These are phyloP conservation scores for Bombus sibiricus DNA, from an alignment of 1,140 invertebrate species.

Conservation along the genomic window DNA sequence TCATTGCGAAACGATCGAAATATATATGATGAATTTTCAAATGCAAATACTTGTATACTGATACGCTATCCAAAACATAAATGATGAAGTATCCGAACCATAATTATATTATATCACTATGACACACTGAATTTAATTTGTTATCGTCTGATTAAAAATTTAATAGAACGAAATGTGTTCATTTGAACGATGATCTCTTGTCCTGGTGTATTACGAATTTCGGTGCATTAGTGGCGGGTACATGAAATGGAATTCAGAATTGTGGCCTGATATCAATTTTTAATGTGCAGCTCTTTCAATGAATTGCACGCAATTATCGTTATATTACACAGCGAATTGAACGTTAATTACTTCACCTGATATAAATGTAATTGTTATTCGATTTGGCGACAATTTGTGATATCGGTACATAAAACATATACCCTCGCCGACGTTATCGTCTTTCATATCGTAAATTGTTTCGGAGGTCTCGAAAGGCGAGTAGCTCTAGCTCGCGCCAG, in stretches of 20 bases:
- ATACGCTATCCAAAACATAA: neutral
- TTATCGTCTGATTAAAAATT: slow-evolving; percentile 39
- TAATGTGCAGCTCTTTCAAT: neutral
- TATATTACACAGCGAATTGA: neutral
- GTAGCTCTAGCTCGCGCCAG: slow-evolving; percentile 44
- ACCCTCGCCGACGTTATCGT: neutral
- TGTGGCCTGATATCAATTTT: neutral
- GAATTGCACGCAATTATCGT: neutral
- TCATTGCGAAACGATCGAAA: neutral
- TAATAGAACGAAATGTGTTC: neutral
- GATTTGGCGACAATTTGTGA: neutral
- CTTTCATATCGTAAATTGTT: slow-evolving; percentile 46
- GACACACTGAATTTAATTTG: slow-evolving; percentile 11
- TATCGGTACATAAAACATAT: neutral
- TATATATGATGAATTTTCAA: neutral
- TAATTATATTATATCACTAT: slow-evolving; percentile 4
- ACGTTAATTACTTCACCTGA: slow-evolving; percentile 2
- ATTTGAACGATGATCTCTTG: neutral
- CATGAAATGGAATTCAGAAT: slow-evolving; percentile 31
- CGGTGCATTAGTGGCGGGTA: too few relatives aligned
- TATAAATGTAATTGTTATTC: neutral
- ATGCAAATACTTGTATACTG: neutral
- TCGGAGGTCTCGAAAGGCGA: slow-evolving; percentile 28
- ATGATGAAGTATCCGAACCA: slow-evolving; percentile 22
- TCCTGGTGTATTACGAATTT: slow-evolving; percentile 18